phyloP scores from a whole-genome alignment of 2,888 invertebrate genomes.

The Calameuta filiformis region DNA sequence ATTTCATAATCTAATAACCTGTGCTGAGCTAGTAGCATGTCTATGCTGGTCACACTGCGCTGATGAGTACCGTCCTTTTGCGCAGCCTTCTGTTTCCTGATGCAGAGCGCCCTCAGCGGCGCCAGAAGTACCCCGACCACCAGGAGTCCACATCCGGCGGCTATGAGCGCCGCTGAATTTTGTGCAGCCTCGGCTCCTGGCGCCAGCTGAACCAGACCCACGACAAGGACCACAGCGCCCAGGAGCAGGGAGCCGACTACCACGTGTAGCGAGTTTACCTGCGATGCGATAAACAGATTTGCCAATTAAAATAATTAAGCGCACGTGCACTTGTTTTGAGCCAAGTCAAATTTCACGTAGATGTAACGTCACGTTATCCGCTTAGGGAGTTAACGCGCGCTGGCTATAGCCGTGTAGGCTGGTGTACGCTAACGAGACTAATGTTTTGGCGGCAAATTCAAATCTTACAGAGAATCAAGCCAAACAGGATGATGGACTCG shows the following conservation, averaged over 20 bases:
- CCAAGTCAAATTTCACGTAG: too few species aligned
- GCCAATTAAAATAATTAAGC: not conserved
- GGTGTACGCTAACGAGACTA: not conserved
- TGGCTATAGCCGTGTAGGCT: too few species aligned
- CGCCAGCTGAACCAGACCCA: conserved; percentile 80
- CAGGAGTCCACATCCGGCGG: conserved; percentile 74
- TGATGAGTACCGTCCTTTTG: conserved; percentile 67
- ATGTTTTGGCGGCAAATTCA: not conserved
- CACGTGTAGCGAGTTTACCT: conserved; percentile 80
- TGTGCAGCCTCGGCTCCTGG: conserved; percentile 82
- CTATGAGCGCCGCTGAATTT: conserved; percentile 78
- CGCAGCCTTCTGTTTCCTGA: conserved; percentile 70
- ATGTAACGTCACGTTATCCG: not conserved
- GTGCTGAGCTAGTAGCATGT: conserved; percentile 68
- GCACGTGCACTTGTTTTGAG: not conserved
- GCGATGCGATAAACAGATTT: conserved; percentile 20
- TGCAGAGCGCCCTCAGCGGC: conserved; percentile 75
- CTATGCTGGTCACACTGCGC: conserved; percentile 69
- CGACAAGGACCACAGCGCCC: conserved; percentile 79
- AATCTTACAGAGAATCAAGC: not conserved
- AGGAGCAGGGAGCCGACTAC: conserved; percentile 80
- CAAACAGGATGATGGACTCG: not conserved
- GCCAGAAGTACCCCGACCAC: conserved; percentile 74
- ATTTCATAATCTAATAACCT: conserved; percentile 53
- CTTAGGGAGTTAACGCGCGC: not conserved